Conservation (phyloP, 1,140 invertebrate genomes). For the Drosophila parvula region DNA sequence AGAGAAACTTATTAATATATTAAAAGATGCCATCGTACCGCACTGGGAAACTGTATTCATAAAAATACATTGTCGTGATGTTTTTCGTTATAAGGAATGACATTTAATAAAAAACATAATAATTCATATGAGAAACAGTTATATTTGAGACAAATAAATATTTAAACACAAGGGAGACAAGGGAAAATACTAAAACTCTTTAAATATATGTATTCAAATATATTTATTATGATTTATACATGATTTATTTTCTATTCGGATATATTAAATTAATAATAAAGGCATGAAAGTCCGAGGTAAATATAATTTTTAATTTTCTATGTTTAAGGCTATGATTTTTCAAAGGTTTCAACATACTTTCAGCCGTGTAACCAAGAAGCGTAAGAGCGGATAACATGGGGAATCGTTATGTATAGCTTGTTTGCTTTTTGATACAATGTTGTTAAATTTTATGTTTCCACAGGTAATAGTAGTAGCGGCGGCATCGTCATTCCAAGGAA, state of each 20-base stretch:
- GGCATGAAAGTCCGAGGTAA: not conserved
- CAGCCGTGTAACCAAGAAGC: constrained; percentile 10
- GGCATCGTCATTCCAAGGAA: constrained; percentile 31
- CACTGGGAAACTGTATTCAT: not conserved
- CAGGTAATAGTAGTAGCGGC: constrained; percentile 56
- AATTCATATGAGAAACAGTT: not conserved
- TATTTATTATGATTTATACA: not conserved
- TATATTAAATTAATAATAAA: not conserved
- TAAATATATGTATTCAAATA: not conserved
- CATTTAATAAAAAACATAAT: not conserved
- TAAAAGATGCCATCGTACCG: not conserved
- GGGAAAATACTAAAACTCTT: not conserved
- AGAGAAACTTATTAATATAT: not conserved
- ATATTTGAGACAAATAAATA: not conserved
- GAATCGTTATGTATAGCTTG: constrained; percentile 75
- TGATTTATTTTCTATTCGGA: not conserved
- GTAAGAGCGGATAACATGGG: constrained; percentile 44
- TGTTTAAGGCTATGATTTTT: not conserved
- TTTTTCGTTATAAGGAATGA: not conserved
- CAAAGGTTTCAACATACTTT: not conserved
- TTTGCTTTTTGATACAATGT: constrained; percentile 53
- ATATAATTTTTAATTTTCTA: not conserved
- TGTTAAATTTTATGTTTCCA: constrained; percentile 78
- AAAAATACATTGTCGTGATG: not conserved
- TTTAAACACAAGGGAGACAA: not conserved